Percentiles rank a stretch among this genome's conserved stretches.
These are phyloP conservation scores for Myotis lucifugus DNA, from an alignment of 2,113 vertebrate genomes.

Conservation along the genomic window DNA sequence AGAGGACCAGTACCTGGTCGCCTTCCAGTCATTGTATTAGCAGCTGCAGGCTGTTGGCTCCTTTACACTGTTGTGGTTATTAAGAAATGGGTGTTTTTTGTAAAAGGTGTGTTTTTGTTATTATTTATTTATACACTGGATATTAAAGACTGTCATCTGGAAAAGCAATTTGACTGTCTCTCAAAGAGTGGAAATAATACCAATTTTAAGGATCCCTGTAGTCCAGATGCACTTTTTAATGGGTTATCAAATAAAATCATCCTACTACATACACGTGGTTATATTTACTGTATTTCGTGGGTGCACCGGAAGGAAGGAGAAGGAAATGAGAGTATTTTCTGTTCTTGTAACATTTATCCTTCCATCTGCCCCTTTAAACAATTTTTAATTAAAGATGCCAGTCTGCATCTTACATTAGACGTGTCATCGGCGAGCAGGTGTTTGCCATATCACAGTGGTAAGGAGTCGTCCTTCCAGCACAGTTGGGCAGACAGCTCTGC, in stretches of 20 bases:
- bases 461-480: background rate
- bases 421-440: background rate
- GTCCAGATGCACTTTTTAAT: background rate
- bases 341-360: background rate
- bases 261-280: rapidly evolving
- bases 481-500: background rate
- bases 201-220: background rate
- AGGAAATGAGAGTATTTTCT: background rate
- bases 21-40: background rate
- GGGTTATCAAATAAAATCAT: background rate
- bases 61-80: background rate
- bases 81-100: background rate
- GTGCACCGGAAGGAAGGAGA: background rate
- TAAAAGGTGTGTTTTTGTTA: background rate
- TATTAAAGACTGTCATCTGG: background rate
- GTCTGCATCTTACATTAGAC: background rate
- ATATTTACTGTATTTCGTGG: background rate
- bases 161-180: background rate
- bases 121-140: background rate
- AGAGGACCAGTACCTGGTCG: background rate
- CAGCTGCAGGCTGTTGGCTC: background rate
- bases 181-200: background rate
- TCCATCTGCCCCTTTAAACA: background rate
- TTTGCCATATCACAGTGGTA: background rate
- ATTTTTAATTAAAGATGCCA: background rate